A percentile compares a stretch with the other conserved stretches of the same genome.
phyloP scores from a whole-genome alignment of 2,113 vertebrate species.

The Hippocampus comes region DNA sequence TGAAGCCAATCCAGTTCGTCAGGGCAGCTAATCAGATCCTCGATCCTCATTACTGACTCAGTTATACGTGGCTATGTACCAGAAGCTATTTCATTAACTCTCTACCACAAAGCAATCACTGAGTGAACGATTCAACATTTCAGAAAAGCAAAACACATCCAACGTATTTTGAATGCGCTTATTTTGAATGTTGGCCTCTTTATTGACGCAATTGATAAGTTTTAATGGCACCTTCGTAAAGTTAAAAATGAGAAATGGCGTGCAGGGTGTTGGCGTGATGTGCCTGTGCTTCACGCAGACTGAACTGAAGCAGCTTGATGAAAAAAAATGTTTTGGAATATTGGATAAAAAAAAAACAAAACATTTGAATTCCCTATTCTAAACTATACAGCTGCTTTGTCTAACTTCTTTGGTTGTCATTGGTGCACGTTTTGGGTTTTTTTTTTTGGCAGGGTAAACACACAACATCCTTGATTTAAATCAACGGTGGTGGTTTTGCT shows the following conservation, averaged over 20 bases:
- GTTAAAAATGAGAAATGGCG: not conserved
- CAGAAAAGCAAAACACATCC: not conserved
- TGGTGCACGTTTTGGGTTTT: not conserved
- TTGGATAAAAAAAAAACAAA: not conserved
- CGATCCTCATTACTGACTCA: not conserved
- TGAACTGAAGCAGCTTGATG: too few species aligned
- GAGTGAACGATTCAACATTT: not conserved
- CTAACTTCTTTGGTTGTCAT: not conserved
- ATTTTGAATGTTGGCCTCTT: too few species aligned
- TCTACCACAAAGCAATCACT: not conserved
- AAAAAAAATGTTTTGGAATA: not conserved
- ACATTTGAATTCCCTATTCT: not conserved
- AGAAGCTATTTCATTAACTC: not conserved
- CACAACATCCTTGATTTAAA: not conserved
- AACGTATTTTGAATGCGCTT: too few species aligned
- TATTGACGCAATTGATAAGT: too few species aligned
- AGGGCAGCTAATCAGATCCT: conserved; percentile 1
- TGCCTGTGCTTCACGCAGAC: conserved; percentile 1
- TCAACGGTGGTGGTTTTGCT: too few species aligned
- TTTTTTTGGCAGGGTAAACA: not conserved
- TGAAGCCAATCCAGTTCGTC: conserved; percentile 37
- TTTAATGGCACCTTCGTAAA: not conserved
- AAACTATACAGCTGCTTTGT: not conserved
- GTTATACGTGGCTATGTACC: not conserved
- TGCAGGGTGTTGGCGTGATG: not conserved